Evolutionary conservation across 2,797 vertebrate genomes (phyloP).

Genomic region (Pseudomugil gertrudae): DNA sequence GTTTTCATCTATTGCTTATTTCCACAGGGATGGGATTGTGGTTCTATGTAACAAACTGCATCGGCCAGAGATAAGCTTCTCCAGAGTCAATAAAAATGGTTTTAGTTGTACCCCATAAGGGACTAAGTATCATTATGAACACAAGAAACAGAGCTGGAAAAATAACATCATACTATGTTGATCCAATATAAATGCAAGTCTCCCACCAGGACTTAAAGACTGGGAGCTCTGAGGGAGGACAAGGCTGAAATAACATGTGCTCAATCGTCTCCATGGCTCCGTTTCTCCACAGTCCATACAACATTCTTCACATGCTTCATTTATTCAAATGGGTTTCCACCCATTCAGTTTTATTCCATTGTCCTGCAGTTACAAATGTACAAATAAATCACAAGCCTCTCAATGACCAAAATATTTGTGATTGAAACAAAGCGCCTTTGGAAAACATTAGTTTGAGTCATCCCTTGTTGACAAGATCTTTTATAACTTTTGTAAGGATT

Average conservation of each 20-base stretch:
- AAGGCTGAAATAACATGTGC: conserved; percentile 65
- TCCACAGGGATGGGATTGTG: conserved; percentile 63
- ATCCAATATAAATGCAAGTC: conserved; percentile 79
- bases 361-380: conserved; percentile 38
- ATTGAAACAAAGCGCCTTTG: conserved; percentile 40
- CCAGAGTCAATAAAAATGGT: conserved; percentile 77
- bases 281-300: conserved; percentile 44
- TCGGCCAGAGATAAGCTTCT: conserved; percentile 67
- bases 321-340: conserved; percentile 51
- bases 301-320: conserved; percentile 64
- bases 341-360: conserved; percentile 25
- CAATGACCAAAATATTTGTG: conserved; percentile 35
- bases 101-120: conserved; percentile 67
- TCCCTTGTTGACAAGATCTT: conserved; percentile 11
- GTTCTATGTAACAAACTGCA: conserved; percentile 60
- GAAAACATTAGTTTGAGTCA: conserved; percentile 21
- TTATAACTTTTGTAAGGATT: not conserved
- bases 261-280: conserved; percentile 58
- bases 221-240: conserved; percentile 61
- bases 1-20: conserved; percentile 61
- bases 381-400: conserved; percentile 16
- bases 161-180: conserved; percentile 72
- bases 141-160: conserved; percentile 57
- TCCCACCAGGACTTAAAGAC: conserved; percentile 72
- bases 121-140: conserved; percentile 69